phyloP scores from a whole-genome alignment of 92 coral and sea anemone genomes.

The Diadumene lineata region DNA sequence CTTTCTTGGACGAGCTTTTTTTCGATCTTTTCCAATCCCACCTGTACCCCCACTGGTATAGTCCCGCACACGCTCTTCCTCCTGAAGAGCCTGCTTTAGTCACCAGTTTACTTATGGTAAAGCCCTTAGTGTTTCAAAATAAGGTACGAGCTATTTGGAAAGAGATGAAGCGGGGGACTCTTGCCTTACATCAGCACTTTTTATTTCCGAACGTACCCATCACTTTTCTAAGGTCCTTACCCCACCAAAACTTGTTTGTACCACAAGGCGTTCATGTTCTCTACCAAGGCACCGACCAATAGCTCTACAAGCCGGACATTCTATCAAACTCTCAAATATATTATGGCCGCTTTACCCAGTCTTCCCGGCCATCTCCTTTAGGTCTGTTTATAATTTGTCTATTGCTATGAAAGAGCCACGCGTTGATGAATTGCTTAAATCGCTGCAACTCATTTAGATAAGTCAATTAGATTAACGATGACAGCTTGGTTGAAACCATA shows the following conservation, averaged over 20 bases:
- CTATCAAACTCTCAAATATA: neutral
- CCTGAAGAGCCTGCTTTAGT: neutral
- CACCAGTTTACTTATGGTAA: no score
- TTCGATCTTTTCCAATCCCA: neutral
- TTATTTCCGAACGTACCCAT: no score
- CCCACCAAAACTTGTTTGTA: no score
- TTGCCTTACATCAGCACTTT: no score
- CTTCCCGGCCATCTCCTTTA: neutral
- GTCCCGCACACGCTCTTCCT: neutral
- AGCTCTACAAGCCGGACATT: neutral
- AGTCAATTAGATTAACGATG: slow-evolving; percentile 39
- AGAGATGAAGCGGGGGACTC: no score
- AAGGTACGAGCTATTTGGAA: no score
- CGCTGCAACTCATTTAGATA: slow-evolving; percentile 22
- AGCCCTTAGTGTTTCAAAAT: no score
- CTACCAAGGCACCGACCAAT: neutral
- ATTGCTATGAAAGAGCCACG: slow-evolving; percentile 29
- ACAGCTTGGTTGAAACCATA: slow-evolving; percentile 22
- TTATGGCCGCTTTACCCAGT: neutral
- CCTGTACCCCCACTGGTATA: neutral
- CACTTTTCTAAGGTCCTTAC: no score
- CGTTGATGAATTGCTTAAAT: slow-evolving; percentile 31
- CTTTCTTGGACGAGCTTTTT: neutral
- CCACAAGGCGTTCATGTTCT: neutral
- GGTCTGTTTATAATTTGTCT: slow-evolving; percentile 16